Conservation (phyloP, 35 echinoderm and acorn worm genomes). For the Nesometra sesokonis region DNA sequence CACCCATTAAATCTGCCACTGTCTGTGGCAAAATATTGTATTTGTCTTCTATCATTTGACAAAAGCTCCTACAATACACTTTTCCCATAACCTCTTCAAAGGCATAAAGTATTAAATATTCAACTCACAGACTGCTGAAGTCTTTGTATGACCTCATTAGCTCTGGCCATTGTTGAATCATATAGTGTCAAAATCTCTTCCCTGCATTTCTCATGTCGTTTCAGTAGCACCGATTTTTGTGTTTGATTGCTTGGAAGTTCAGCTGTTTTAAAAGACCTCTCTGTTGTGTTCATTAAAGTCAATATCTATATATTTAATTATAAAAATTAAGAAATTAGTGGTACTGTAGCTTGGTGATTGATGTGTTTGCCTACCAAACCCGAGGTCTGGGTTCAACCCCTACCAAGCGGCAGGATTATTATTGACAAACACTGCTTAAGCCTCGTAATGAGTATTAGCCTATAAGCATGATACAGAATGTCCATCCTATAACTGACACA, state of each 20-base stretch:
- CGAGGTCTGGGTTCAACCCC: neutral
- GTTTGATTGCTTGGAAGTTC: neutral
- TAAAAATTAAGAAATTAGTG: neutral
- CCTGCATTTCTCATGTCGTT: neutral
- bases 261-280: neutral
- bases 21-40: too few species aligned
- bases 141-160: neutral
- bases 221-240: neutral
- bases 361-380: too few species aligned
- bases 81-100: too few species aligned
- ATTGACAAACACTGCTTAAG: too few species aligned
- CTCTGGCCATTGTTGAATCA: neutral
- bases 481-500: too few species aligned
- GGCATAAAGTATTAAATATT: too few species aligned
- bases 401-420: too few species aligned
- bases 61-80: too few species aligned
- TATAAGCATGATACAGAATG: too few species aligned
- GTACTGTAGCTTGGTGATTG: too few species aligned
- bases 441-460: too few species aligned
- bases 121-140: neutral
- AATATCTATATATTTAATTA: neutral
- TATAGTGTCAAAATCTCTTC: neutral
- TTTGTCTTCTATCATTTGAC: conserved; percentile 22
- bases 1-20: neutral
- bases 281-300: neutral